Conservation (phyloP, 2,113 vertebrate species). For the Cochlearius cochlearius region DNA sequence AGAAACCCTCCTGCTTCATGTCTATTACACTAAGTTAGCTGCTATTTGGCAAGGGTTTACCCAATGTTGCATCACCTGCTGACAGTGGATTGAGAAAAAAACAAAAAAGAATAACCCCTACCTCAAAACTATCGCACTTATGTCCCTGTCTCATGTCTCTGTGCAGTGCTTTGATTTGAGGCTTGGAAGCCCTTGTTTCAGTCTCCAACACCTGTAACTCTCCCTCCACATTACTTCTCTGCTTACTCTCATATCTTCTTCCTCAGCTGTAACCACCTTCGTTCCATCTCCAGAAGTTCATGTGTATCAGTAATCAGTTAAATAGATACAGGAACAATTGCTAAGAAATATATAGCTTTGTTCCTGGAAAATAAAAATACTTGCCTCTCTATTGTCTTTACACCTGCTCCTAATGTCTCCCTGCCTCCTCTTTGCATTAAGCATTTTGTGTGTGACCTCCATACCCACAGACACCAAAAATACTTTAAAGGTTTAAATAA, state of each 20-base stretch:
- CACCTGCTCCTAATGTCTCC: neutral
- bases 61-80: neutral
- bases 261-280: neutral
- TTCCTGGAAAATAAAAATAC: neutral
- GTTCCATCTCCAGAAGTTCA: neutral
- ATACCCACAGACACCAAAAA: neutral
- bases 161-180: neutral
- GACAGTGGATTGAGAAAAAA: too few relatives aligned
- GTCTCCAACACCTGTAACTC: neutral
- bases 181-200: neutral
- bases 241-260: neutral
- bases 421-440: neutral
- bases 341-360: neutral
- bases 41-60: neutral
- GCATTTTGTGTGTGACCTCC: neutral
- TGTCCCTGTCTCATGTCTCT: neutral
- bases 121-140: neutral
- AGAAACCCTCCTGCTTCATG: neutral
- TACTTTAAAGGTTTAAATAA: neutral
- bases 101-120: neutral
- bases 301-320: neutral
- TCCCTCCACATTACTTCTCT: neutral
- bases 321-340: neutral
- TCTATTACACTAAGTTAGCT: neutral
- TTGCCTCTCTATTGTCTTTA: neutral